Percentiles rank a stretch among this genome's conserved stretches.
These are phyloP conservation scores for Ptychodera flava DNA, from an alignment of 35 echinoderm and acorn worm genomes.

Conservation along the genomic window DNA sequence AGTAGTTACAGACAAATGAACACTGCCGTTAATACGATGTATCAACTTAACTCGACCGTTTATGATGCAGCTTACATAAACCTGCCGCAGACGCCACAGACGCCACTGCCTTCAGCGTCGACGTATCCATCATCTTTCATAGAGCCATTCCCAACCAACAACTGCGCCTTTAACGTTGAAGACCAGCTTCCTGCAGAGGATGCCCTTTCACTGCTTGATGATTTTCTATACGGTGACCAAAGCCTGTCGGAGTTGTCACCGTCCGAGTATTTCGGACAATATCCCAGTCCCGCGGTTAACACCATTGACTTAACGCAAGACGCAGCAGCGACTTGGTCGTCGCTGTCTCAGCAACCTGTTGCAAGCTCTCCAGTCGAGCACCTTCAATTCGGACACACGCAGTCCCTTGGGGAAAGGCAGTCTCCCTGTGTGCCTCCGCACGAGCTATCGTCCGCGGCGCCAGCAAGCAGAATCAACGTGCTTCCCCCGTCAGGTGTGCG, in stretches of 20 bases:
- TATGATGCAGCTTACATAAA: background rate
- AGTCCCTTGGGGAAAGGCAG: background rate
- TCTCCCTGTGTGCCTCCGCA: too few relatives aligned
- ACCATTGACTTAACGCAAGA: background rate
- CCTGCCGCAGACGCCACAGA: background rate
- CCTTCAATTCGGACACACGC: background rate
- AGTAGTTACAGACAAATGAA: background rate
- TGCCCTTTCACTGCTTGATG: background rate
- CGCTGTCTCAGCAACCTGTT: background rate
- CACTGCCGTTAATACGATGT: background rate
- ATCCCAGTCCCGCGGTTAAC: background rate
- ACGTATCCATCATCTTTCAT: background rate
- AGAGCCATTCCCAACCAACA: background rate
- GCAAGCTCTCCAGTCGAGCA: background rate
- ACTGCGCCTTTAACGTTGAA: background rate
- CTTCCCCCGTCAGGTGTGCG: constrained; percentile 85
- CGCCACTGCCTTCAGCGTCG: background rate
- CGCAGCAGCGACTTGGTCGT: background rate
- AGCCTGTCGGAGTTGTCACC: background rate
- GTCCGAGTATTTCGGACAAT: background rate
- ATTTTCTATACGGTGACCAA: background rate
- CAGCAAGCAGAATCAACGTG: background rate
- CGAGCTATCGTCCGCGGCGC: too few relatives aligned
- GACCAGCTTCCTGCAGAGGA: background rate
- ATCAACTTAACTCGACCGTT: background rate